These are phyloP conservation scores for Cygnus atratus DNA, from an alignment of 2,113 vertebrate genomes.

Conservation along the genomic window DNA sequence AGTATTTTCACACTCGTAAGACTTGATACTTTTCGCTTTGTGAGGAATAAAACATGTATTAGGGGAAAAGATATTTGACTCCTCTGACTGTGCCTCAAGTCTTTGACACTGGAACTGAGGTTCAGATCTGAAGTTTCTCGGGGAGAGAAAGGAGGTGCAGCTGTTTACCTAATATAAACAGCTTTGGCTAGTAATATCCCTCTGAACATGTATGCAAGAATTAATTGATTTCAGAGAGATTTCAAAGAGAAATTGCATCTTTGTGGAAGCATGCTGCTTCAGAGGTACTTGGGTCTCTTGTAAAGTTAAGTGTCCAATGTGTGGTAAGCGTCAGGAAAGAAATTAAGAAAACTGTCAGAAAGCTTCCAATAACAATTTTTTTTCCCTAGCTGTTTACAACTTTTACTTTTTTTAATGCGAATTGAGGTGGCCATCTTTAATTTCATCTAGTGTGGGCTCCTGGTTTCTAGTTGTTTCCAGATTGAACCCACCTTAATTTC, in stretches of 20 bases:
- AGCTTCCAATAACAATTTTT: not conserved
- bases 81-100: not conserved
- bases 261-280: not conserved
- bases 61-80: not conserved
- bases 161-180: not conserved
- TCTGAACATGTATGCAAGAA: not conserved
- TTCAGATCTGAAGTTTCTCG: not conserved
- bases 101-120: not conserved
- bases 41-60: not conserved
- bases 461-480: too few species aligned
- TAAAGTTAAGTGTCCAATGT: not conserved
- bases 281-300: not conserved
- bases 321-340: not conserved
- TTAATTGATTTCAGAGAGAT: not conserved
- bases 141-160: not conserved
- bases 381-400: not conserved
- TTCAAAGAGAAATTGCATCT: not conserved
- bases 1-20: rapidly evolving
- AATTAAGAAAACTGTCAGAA: not conserved
- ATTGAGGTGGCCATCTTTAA: too few species aligned
- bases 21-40: not conserved
- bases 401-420: not conserved
- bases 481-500: too few species aligned
- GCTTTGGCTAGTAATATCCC: not conserved
- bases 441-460: too few species aligned